A percentile compares a stretch with the other conserved stretches of the same genome.
Evolutionary conservation across 2,113 vertebrate genomes (phyloP).

Genomic region (Microtus ochrogaster): DNA sequence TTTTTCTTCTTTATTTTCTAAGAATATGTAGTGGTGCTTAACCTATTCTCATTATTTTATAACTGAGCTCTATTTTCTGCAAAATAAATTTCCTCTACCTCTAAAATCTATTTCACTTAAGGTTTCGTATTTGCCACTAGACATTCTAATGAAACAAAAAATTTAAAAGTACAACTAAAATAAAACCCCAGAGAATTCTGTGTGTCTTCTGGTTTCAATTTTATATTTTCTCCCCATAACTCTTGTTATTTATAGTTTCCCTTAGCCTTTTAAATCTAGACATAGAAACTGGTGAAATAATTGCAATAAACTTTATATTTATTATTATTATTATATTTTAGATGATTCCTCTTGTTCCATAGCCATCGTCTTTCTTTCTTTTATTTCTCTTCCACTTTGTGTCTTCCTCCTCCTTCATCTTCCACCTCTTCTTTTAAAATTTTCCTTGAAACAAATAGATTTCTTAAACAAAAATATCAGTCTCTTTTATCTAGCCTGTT

Average conservation of each 20-base stretch:
- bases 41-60: constrained; percentile 43
- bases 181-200: not conserved
- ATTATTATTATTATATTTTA: constrained; percentile 13
- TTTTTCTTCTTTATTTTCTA: constrained; percentile 67
- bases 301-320: constrained; percentile 10
- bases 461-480: not conserved
- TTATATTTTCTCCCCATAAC: not conserved
- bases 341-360: not conserved
- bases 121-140: constrained; percentile 12
- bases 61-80: constrained; percentile 48
- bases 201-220: not conserved
- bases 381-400: too few relatives aligned
- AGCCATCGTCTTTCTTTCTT: not conserved
- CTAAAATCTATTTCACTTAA: constrained; percentile 50
- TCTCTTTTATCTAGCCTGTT: not conserved
- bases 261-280: not conserved
- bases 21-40: constrained; percentile 45
- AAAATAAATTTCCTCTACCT: constrained; percentile 54
- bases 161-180: not conserved
- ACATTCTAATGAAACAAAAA: constrained; percentile 29
- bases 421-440: not conserved
- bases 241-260: not conserved
- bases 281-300: constrained; percentile 15
- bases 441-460: not conserved
- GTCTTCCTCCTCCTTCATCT: not conserved